Evolutionary conservation across 2,797 vertebrate genomes (phyloP).

Genomic region (Amblyraja radiata): DNA sequence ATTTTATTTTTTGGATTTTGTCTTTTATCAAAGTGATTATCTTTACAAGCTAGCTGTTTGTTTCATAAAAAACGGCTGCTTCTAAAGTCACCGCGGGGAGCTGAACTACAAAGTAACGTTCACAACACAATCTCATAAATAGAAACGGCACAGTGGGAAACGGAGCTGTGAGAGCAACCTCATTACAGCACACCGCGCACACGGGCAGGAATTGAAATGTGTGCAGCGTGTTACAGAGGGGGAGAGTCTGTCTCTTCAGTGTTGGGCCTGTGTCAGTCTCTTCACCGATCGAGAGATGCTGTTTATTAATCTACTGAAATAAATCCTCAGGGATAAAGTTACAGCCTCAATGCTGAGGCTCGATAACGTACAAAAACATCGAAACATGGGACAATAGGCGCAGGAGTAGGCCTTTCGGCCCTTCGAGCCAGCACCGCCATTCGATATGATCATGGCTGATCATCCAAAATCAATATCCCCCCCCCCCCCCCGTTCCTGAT

Average conservation of each 20-base stretch:
- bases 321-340: no score
- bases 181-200: not conserved
- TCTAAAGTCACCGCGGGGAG: not conserved
- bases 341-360: no score
- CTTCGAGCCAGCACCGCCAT: no score
- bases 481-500: no score
- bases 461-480: no score
- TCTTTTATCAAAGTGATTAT: constrained; percentile 17
- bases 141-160: constrained; percentile 20
- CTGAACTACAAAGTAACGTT: not conserved
- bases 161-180: not conserved
- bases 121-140: not conserved
- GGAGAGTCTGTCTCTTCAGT: not conserved
- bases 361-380: no score
- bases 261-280: not conserved
- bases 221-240: constrained; percentile 1
- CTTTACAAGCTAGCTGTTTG: constrained; percentile 17
- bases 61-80: constrained; percentile 17
- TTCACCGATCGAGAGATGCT: not conserved
- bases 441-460: no score
- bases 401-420: no score
- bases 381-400: no score
- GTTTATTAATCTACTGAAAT: not conserved
- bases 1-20: not conserved
- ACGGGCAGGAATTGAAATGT: constrained; percentile 1